Conservation (phyloP, 1,140 invertebrate genomes). For the Doryteuthis pealeii region DNA sequence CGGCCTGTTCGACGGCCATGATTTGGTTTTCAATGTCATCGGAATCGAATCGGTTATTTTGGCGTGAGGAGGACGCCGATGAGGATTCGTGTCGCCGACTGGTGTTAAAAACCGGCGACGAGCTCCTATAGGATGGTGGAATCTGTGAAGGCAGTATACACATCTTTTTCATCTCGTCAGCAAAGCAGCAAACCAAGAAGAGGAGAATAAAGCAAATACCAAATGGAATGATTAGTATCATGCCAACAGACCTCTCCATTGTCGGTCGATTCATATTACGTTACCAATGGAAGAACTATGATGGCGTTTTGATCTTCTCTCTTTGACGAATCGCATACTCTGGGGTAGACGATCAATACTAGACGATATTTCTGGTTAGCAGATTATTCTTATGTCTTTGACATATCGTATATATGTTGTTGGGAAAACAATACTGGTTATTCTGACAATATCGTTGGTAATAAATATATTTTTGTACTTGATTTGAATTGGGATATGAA, state of each 20-base stretch:
- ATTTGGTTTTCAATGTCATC: background rate
- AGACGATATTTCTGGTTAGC: no score
- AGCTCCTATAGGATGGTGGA: constrained; percentile 21
- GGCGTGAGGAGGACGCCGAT: background rate
- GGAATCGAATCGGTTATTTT: background rate
- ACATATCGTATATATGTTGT: no score
- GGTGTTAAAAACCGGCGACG: background rate
- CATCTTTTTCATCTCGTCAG: constrained; percentile 39
- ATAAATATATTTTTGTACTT: no score
- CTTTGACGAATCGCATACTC: no score
- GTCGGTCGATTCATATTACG: background rate
- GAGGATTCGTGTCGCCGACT: background rate
- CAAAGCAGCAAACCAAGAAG: constrained; percentile 39
- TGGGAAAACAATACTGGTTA: no score
- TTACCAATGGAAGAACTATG: no score
- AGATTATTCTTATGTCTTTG: no score
- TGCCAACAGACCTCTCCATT: constrained; percentile 33
- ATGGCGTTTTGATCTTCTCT: no score
- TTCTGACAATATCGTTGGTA: no score
- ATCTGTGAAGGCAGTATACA: constrained; percentile 35
- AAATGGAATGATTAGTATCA: constrained; percentile 37
- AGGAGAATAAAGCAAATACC: constrained; percentile 34
- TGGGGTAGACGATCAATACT: no score
- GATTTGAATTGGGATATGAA: no score
- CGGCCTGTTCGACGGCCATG: background rate